Conservation (phyloP, 2,113 vertebrate species). For the Ptilorrhoa leucosticta region DNA sequence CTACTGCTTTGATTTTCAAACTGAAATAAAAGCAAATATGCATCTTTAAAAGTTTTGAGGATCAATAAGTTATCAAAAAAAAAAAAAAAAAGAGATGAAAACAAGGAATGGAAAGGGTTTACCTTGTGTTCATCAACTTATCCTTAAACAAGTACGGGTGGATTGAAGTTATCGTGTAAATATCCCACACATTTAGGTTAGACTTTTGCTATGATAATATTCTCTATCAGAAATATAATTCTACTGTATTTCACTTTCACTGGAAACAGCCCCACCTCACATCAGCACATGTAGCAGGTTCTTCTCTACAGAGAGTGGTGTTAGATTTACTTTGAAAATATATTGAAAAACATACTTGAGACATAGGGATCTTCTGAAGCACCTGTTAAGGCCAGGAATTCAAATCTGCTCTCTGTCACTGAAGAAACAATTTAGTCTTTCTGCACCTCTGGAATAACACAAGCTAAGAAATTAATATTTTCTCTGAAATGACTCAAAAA, state of each 20-base stretch:
- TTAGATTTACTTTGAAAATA: not conserved
- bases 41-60: not conserved
- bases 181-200: not conserved
- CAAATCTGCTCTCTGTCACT: not conserved
- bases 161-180: not conserved
- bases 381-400: not conserved
- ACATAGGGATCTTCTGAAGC: not conserved
- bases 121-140: not conserved
- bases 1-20: not conserved
- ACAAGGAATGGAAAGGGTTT: not conserved
- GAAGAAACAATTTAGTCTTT: not conserved
- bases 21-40: not conserved
- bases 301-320: not conserved
- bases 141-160: not conserved
- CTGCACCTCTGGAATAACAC: not conserved
- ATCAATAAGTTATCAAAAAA: not conserved
- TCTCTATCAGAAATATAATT: not conserved
- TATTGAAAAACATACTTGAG: not conserved
- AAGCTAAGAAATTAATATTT: not conserved
- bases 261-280: not conserved
- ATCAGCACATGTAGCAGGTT: not conserved
- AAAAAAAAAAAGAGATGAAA: not conserved
- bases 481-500: not conserved
- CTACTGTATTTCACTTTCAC: not conserved
- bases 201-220: not conserved